Percentiles rank a stretch among this genome's conserved stretches.
These are phyloP conservation scores for Ommatoiulus sabulosus DNA, from an alignment of 2,888 invertebrate genomes.

Conservation along the genomic window DNA sequence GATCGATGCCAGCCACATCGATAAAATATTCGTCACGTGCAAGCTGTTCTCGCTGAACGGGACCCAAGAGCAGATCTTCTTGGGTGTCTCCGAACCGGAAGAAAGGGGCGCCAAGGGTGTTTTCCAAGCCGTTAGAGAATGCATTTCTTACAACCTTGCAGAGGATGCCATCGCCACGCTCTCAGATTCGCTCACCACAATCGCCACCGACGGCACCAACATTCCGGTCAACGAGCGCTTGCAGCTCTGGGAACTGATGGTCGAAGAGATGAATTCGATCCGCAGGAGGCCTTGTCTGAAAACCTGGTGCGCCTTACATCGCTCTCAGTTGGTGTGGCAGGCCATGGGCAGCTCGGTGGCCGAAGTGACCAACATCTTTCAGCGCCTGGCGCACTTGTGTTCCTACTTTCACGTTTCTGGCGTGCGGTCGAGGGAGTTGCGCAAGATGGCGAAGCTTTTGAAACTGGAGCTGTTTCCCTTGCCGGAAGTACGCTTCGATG, in stretches of 20 bases:
- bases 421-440: not conserved
- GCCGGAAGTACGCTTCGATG: not conserved
- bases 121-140: not conserved
- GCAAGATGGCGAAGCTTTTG: not conserved
- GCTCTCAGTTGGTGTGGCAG: not conserved
- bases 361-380: slow-evolving; percentile 30
- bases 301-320: not conserved
- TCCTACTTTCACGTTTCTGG: slow-evolving; percentile 16
- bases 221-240: not conserved
- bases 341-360: not conserved
- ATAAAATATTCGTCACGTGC: not conserved
- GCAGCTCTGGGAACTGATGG: not conserved
- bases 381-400: not conserved
- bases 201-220: not conserved
- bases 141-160: slow-evolving; percentile 18
- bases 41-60: not conserved
- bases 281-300: not conserved
- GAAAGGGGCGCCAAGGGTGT: not conserved
- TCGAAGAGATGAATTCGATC: not conserved
- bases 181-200: not conserved
- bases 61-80: not conserved
- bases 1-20: not conserved
- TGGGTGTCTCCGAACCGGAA: not conserved
- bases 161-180: not conserved
- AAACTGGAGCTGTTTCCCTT: not conserved